Evolutionary conservation across 2,797 vertebrate genomes (phyloP).

Genomic region (Myotis myotis): DNA sequence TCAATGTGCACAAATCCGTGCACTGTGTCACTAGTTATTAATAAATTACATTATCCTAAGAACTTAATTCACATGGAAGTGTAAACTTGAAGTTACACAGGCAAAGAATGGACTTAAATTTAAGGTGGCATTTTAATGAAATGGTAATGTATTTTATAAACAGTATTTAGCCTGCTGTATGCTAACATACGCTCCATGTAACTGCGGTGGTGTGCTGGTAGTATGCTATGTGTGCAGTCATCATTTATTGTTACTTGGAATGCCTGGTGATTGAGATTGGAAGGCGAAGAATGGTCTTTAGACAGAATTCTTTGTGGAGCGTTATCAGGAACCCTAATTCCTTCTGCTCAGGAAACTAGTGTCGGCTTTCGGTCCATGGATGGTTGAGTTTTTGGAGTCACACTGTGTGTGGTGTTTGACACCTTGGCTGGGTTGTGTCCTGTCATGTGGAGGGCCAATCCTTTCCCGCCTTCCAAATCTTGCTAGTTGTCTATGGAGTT

Average conservation of each 20-base stretch:
- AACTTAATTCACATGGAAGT: not conserved
- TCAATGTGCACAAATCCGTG: too few species aligned
- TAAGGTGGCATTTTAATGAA: not conserved
- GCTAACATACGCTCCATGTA: not conserved
- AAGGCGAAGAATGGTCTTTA: not conserved
- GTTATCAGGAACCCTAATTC: not conserved
- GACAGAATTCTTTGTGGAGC: not conserved
- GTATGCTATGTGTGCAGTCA: accelerated
- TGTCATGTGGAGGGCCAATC: not conserved
- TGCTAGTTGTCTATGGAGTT: not conserved
- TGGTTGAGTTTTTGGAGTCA: not conserved
- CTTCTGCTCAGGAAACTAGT: not conserved
- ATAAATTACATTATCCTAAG: not conserved
- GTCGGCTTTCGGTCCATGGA: not conserved
- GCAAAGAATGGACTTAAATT: not conserved
- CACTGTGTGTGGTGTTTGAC: not conserved
- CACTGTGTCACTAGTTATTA: not conserved
- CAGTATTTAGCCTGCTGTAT: accelerated
- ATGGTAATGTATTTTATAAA: not conserved
- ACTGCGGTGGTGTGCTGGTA: not conserved
- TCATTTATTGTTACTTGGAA: not conserved
- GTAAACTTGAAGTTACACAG: not conserved
- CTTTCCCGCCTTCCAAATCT: not conserved
- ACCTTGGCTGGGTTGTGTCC: not conserved
- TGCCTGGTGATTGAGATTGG: not conserved